Evolutionary conservation across 2,113 vertebrate species (phyloP).

Genomic region (Apeltes quadracus): DNA sequence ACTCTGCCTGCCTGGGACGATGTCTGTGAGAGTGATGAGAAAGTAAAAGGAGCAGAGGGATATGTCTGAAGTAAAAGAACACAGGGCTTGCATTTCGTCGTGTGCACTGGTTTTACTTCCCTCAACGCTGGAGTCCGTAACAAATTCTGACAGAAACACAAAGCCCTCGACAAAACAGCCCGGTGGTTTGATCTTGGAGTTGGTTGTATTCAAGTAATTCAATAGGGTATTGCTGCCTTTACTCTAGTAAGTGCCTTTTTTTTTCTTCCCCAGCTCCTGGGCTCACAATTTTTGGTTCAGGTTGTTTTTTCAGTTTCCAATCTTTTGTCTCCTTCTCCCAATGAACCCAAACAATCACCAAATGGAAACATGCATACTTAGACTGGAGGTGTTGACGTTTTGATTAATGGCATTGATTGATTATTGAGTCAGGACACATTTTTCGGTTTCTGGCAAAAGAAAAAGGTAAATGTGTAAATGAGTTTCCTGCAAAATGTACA

Average conservation of each 20-base stretch:
- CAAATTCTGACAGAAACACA: neutral
- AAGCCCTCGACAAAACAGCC: neutral
- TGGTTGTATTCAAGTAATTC: neutral
- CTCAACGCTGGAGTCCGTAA: neutral
- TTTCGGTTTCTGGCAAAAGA: slow-evolving; percentile 3
- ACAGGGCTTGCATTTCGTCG: neutral
- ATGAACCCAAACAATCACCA: neutral
- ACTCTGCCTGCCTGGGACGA: neutral
- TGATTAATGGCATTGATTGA: slow-evolving; percentile 9
- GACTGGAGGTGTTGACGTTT: slow-evolving; percentile 6
- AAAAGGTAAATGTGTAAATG: slow-evolving; percentile 4
- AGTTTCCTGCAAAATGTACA: slow-evolving; percentile 1
- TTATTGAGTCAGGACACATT: slow-evolving; percentile 17
- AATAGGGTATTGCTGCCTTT: neutral
- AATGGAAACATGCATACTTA: neutral
- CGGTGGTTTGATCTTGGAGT: neutral
- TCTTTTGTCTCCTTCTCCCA: slow-evolving; percentile 4
- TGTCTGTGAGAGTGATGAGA: neutral
- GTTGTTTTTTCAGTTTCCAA: slow-evolving; percentile 14
- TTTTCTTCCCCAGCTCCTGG: neutral
- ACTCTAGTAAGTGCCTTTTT: neutral
- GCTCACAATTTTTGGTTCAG: slow-evolving; percentile 5
- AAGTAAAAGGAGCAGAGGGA: neutral
- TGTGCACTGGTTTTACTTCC: neutral
- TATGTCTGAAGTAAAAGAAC: neutral